These are phyloP conservation scores for Anas platyrhynchos DNA, from an alignment of 2,113 vertebrate species.

Conservation along the genomic window DNA sequence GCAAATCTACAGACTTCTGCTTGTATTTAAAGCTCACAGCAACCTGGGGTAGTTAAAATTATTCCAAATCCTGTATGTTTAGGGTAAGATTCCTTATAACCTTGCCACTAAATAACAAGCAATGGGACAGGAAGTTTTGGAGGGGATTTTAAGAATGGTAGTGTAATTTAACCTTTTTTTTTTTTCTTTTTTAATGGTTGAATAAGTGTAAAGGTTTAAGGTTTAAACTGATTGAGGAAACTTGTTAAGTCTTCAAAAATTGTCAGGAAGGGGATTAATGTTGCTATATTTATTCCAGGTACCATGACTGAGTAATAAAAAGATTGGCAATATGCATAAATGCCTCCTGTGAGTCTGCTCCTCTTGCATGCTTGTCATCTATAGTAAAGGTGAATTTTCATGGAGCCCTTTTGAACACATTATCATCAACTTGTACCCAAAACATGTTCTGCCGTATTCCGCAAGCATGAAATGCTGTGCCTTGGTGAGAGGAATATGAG, in stretches of 20 bases:
- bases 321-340: conserved; percentile 41
- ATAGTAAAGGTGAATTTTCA: conserved; percentile 17
- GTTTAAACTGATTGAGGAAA: conserved; percentile 19
- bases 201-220: not conserved
- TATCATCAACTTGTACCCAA: not conserved
- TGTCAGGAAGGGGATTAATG: not conserved
- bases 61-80: not conserved
- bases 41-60: not conserved
- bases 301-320: conserved; percentile 43
- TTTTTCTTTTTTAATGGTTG: not conserved
- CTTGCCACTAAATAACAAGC: not conserved
- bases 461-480: not conserved
- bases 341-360: conserved; percentile 30
- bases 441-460: not conserved
- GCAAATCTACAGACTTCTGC: not conserved
- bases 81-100: not conserved
- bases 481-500: not conserved
- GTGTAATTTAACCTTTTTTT: not conserved
- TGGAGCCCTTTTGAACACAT: not conserved
- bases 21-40: not conserved
- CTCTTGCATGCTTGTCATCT: not conserved
- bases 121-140: not conserved
- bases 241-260: conserved; percentile 7
- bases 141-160: not conserved
- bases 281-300: conserved; percentile 34